Percentiles rank a stretch among this genome's conserved stretches.
Evolutionary conservation across 2,888 invertebrate genomes (phyloP).

Genomic region (Hesperia comma): DNA sequence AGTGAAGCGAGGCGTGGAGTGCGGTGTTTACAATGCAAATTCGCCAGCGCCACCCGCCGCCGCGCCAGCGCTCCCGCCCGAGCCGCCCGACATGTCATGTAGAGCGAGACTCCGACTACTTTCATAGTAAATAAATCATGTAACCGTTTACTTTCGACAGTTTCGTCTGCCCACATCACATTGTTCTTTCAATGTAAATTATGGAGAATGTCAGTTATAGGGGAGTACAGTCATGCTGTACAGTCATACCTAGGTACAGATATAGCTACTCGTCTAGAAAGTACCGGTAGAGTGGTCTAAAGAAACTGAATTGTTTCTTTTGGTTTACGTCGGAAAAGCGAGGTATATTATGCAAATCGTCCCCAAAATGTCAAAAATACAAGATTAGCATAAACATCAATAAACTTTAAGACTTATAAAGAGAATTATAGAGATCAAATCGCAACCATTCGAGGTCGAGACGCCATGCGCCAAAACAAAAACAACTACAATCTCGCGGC

Average conservation of each 20-base stretch:
- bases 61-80: conserved; percentile 38
- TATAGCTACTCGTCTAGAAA: too few relatives aligned
- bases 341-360: too few relatives aligned
- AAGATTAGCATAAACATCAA: neutral
- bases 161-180: conserved; percentile 33
- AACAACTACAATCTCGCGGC: conserved; percentile 24
- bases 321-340: too few relatives aligned
- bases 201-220: conserved; percentile 1
- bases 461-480: conserved; percentile 9
- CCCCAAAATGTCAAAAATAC: too few relatives aligned
- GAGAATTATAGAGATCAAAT: neutral
- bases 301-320: too few relatives aligned
- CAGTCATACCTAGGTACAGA: too few relatives aligned
- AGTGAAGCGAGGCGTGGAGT: conserved; percentile 50
- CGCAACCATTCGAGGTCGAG: conserved; percentile 23
- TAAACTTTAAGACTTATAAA: neutral
- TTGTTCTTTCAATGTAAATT: conserved; percentile 13
- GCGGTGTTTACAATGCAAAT: conserved; percentile 67
- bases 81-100: conserved; percentile 71
- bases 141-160: conserved; percentile 63
- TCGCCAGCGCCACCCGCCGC: conserved; percentile 41
- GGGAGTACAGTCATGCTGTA: neutral
- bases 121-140: conserved; percentile 72
- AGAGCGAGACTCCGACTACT: conserved; percentile 75
- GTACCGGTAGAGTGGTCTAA: too few relatives aligned